These are phyloP conservation scores for Zootoca vivipara DNA, from an alignment of 2,113 vertebrate genomes.

Conservation along the genomic window DNA sequence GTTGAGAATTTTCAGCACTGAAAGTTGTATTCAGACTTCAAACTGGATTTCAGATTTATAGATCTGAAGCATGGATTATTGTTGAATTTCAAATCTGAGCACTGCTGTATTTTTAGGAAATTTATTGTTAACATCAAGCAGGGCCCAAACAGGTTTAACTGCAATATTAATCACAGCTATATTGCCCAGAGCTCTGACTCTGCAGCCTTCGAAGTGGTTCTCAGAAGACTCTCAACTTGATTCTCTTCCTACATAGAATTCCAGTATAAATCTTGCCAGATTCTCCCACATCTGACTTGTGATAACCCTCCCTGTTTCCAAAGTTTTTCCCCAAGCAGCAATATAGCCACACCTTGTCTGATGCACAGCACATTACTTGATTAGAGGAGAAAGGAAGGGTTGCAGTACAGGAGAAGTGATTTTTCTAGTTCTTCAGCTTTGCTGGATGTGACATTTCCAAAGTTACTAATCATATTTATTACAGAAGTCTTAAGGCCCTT, in stretches of 20 bases:
- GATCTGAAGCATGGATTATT: not conserved
- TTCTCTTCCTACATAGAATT: not conserved
- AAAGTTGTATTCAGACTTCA: not conserved
- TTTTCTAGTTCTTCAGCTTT: not conserved
- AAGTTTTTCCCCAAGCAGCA: not conserved
- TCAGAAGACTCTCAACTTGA: not conserved
- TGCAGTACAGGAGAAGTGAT: not conserved
- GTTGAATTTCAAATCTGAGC: not conserved
- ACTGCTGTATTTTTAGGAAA: not conserved
- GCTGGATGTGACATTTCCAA: not conserved
- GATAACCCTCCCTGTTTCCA: fast-evolving
- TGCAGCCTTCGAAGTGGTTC: not conserved
- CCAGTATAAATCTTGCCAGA: not conserved
- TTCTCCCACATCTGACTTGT: too few species aligned
- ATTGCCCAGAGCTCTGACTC: not conserved
- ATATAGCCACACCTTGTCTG: not conserved
- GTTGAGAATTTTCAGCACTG: not conserved
- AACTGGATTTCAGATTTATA: not conserved
- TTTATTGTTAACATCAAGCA: not conserved
- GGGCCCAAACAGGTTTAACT: too few species aligned
- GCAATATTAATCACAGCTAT: not conserved
- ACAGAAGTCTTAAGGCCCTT: not conserved
- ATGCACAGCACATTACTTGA: not conserved
- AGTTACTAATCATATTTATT: not conserved
- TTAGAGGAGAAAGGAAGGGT: not conserved